phyloP scores from a whole-genome alignment of 1,140 invertebrate species.

The Chrysomallon squamiferum region DNA sequence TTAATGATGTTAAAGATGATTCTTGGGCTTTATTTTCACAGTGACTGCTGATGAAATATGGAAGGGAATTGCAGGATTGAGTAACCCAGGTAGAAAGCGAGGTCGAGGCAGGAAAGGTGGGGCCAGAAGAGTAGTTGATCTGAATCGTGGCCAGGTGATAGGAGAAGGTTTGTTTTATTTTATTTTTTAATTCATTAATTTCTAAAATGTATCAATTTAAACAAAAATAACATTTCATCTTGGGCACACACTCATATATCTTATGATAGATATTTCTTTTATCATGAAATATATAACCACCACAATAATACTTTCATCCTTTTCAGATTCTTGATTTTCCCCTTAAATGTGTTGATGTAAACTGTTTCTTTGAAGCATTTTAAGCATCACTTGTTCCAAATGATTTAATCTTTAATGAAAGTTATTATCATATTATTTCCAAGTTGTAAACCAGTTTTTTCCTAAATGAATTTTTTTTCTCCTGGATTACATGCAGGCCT shows the following conservation, averaged over 20 bases:
- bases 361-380: too few species aligned
- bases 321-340: not conserved
- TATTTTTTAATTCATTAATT: not conserved
- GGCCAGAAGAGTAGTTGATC: conserved; percentile 77
- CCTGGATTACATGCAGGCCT: too few species aligned
- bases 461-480: too few species aligned
- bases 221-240: too few species aligned
- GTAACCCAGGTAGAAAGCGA: conserved; percentile 93
- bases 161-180: conserved; percentile 74
- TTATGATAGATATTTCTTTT: not conserved
- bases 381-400: not conserved
- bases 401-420: not conserved
- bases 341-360: not conserved
- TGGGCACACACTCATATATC: not conserved
- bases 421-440: too few species aligned
- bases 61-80: conserved; percentile 93
- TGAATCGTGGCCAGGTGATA: conserved; percentile 90
- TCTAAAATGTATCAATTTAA: not conserved
- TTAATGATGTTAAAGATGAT: not conserved
- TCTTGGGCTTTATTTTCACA: conserved; percentile 22
- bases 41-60: conserved; percentile 77
- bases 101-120: conserved; percentile 87
- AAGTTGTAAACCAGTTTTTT: too few species aligned
- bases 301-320: not conserved
- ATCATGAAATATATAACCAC: not conserved